Evolutionary conservation across 2,113 vertebrate genomes (phyloP).

Genomic region (Platysteira castanea): DNA sequence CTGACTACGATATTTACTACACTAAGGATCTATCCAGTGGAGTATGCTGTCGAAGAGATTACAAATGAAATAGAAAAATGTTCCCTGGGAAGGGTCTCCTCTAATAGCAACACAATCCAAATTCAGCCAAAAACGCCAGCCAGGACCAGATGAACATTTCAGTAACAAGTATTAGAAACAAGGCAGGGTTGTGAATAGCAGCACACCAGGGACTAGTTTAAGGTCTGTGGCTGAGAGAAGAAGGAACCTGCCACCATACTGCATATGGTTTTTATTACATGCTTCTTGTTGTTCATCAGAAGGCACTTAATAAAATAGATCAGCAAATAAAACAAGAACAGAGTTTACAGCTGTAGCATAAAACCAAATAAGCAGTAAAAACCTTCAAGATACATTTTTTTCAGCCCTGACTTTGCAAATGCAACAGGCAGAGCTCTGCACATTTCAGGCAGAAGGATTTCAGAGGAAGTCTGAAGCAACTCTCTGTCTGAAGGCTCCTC

Average conservation of each 20-base stretch:
- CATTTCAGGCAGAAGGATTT: background rate
- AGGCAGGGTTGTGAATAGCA: background rate
- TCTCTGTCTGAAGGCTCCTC: background rate
- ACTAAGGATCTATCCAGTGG: background rate
- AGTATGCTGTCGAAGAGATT: background rate
- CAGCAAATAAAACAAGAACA: background rate
- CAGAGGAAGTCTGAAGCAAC: background rate
- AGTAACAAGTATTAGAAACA: background rate
- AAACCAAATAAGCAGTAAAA: background rate
- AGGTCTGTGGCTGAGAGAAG: background rate
- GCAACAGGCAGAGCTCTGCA: background rate
- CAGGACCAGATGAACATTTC: background rate
- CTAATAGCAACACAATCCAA: background rate
- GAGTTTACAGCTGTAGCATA: background rate
- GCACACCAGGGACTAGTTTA: background rate
- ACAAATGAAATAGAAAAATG: background rate
- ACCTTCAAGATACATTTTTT: background rate
- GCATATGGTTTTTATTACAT: background rate
- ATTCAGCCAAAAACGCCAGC: background rate
- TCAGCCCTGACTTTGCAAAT: background rate
- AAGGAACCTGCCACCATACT: background rate
- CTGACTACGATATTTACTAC: background rate
- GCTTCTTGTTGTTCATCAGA: background rate
- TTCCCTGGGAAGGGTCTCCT: background rate
- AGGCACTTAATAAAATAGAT: conserved; percentile 3